A percentile compares a stretch with the other conserved stretches of the same genome.
These are phyloP conservation scores for Anguilla anguilla DNA, from an alignment of 2,797 vertebrate genomes.

Conservation along the genomic window DNA sequence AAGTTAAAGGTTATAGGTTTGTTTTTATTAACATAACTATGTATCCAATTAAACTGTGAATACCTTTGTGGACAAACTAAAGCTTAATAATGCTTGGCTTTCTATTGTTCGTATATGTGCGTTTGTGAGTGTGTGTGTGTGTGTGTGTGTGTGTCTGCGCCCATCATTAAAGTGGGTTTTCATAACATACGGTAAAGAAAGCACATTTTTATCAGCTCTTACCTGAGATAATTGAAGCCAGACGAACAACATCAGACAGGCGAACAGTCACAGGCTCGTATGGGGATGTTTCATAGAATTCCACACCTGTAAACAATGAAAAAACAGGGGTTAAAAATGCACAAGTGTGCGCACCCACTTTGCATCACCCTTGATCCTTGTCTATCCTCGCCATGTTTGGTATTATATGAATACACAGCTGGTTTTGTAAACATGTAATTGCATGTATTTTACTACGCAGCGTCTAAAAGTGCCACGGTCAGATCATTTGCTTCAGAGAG, in stretches of 20 bases:
- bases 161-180: not conserved
- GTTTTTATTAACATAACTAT: not conserved
- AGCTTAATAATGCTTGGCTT: not conserved
- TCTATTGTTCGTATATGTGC: not conserved
- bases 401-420: not conserved
- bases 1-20: not conserved
- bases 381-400: not conserved
- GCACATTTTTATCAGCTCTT: conserved; percentile 29
- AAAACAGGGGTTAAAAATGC: not conserved
- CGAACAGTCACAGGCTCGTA: conserved; percentile 88
- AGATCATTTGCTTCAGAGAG: conserved; percentile 43
- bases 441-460: not conserved
- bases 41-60: not conserved
- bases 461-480: conserved; percentile 24
- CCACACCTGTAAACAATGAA: conserved; percentile 75
- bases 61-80: not conserved
- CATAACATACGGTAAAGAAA: not conserved
- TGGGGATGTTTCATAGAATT: conserved; percentile 90
- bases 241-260: conserved; percentile 85
- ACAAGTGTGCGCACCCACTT: not conserved
- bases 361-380: not conserved
- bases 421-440: not conserved
- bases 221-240: conserved; percentile 97
- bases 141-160: not conserved
- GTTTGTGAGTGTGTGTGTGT: not conserved